These are phyloP conservation scores for Coregonus ussuriensis DNA, from an alignment of 2,797 vertebrate genomes.

Conservation along the genomic window DNA sequence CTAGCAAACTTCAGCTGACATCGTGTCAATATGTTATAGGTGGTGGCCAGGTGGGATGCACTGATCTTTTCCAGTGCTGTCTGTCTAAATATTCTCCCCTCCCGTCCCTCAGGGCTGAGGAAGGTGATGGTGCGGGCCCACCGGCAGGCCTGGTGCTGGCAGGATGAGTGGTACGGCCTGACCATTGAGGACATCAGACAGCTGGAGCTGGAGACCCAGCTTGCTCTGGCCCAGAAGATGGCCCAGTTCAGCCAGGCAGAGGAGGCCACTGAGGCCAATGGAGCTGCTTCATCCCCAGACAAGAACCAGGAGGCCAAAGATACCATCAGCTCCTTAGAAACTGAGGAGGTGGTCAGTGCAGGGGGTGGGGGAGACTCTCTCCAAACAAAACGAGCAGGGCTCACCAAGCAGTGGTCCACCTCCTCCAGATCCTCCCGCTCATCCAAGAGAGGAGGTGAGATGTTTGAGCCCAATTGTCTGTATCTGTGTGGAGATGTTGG, in stretches of 20 bases:
- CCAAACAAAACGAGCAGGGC: slow-evolving; percentile 77
- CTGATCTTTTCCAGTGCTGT: not conserved
- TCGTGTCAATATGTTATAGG: not conserved
- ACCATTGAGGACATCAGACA: slow-evolving; percentile 96
- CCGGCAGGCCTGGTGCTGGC: slow-evolving; percentile 99
- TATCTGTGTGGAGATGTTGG: slow-evolving; percentile 5
- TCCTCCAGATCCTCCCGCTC: slow-evolving; percentile 95
- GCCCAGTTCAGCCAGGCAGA: slow-evolving; percentile 88
- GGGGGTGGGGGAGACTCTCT: slow-evolving; percentile 69
- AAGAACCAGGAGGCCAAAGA: slow-evolving; percentile 77
- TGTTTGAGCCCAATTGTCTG: slow-evolving; percentile 1
- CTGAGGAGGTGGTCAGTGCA: slow-evolving; percentile 60
- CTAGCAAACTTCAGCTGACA: not conserved
- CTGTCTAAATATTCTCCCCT: not conserved
- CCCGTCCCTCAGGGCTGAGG: slow-evolving; percentile 80
- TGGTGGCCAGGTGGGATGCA: not conserved
- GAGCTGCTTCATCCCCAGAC: slow-evolving; percentile 69
- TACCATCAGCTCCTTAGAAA: slow-evolving; percentile 71
- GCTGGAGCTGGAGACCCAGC: slow-evolving; percentile 93
- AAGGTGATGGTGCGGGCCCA: slow-evolving; percentile 98
- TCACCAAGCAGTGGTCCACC: slow-evolving; percentile 98
- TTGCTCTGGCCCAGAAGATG: slow-evolving; percentile 95
- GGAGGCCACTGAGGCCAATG: slow-evolving; percentile 79
- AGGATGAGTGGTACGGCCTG: slow-evolving; percentile 97
- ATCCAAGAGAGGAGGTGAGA: slow-evolving; percentile 94